A percentile compares a stretch with the other conserved stretches of the same genome.
Conservation (phyloP, 2,113 vertebrate genomes). For the Sinocyclocheilus maitianheensis region DNA sequence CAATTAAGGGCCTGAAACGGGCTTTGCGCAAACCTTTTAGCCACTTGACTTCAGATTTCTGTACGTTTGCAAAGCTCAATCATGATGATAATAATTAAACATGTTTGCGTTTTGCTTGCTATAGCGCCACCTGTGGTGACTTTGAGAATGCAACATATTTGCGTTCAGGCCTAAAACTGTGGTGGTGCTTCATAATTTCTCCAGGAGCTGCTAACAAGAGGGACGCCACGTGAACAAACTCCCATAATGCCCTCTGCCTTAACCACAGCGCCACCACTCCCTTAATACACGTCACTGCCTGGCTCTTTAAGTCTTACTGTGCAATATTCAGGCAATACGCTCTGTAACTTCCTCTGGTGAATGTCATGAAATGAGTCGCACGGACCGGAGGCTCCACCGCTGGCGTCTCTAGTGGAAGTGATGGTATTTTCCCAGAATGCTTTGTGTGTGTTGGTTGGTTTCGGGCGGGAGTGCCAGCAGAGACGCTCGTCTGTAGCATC, state of each 20-base stretch:
- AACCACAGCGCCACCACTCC: slow-evolving; percentile 33
- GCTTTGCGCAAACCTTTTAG: background rate
- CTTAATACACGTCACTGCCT: slow-evolving; percentile 49
- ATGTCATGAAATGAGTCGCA: slow-evolving; percentile 44
- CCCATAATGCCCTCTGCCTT: slow-evolving; percentile 55
- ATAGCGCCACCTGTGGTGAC: background rate
- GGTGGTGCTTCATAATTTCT: background rate
- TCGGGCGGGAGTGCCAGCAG: slow-evolving; percentile 24
- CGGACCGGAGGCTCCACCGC: background rate
- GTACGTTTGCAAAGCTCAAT: too few relatives aligned
- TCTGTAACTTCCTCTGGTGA: background rate
- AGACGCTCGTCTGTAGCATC: slow-evolving; percentile 44
- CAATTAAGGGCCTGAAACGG: background rate
- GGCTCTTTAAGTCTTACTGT: slow-evolving; percentile 48
- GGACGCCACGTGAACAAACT: background rate
- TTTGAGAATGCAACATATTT: background rate
- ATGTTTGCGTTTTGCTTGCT: background rate
- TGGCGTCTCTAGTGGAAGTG: slow-evolving; percentile 41
- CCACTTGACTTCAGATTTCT: too few relatives aligned
- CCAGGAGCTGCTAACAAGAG: slow-evolving; percentile 4
- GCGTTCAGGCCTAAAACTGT: background rate
- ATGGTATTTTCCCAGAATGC: slow-evolving; percentile 18
- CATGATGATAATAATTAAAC: too few relatives aligned
- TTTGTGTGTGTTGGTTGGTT: slow-evolving; percentile 35
- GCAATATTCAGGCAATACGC: slow-evolving; percentile 50